phyloP scores from a whole-genome alignment of 2,113 vertebrate genomes.

The Cololabis saira region DNA sequence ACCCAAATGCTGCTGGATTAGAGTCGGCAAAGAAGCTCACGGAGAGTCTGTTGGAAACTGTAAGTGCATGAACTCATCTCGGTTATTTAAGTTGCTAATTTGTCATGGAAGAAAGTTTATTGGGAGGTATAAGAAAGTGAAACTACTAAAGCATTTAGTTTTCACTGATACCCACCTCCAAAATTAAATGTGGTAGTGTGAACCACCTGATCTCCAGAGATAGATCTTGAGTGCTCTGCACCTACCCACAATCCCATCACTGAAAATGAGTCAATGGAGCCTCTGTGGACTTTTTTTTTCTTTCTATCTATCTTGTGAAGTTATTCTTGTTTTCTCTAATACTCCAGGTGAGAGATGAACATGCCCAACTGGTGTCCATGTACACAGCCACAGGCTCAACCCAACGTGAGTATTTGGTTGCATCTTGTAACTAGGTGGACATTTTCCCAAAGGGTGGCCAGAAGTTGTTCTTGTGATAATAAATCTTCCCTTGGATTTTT shows the following conservation, averaged over 20 bases:
- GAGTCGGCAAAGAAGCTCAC: slow-evolving; percentile 96
- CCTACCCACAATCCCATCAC: slow-evolving; percentile 66
- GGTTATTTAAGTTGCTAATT: neutral
- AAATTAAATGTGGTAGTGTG: slow-evolving; percentile 70
- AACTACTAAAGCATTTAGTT: slow-evolving; percentile 63
- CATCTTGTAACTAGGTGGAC: slow-evolving; percentile 9
- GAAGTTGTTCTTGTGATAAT: slow-evolving; percentile 41
- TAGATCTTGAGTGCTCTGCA: slow-evolving; percentile 66
- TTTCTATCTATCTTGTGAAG: neutral
- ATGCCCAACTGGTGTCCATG: slow-evolving; percentile 57
- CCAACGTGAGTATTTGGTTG: slow-evolving; percentile 71
- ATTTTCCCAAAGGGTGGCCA: slow-evolving; percentile 33
- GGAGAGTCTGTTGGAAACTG: slow-evolving; percentile 94
- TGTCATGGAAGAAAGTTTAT: neutral
- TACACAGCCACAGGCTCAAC: slow-evolving; percentile 78
- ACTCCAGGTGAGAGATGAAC: slow-evolving; percentile 77
- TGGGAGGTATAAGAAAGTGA: slow-evolving; percentile 80
- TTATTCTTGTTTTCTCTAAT: neutral
- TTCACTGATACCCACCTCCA: slow-evolving; percentile 78
- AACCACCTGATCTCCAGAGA: slow-evolving; percentile 72
- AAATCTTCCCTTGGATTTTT: slow-evolving; percentile 35
- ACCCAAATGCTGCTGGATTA: slow-evolving; percentile 92
- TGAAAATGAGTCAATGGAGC: neutral
- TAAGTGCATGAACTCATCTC: slow-evolving; percentile 75
- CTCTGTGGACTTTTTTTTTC: neutral